A percentile compares a stretch with the other conserved stretches of the same genome.
These are phyloP conservation scores for Ditula angustiorana DNA, from an alignment of 2,888 invertebrate species.

Conservation along the genomic window DNA sequence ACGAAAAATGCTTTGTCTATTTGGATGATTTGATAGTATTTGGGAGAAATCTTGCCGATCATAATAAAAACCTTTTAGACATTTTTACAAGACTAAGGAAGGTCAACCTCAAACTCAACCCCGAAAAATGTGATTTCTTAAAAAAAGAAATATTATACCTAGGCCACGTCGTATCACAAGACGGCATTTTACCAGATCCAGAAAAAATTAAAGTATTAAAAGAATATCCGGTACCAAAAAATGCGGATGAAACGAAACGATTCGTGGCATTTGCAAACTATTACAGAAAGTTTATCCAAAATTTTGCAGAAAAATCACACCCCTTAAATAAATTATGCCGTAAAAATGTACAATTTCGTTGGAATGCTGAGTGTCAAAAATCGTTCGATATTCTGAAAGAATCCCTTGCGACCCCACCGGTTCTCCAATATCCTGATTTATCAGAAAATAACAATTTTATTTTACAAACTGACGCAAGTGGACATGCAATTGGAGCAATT, in stretches of 20 bases:
- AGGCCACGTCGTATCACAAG: no score
- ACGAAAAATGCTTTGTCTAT: conserved; percentile 16
- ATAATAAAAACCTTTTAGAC: conserved; percentile 2
- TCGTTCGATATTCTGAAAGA: conserved; percentile 5
- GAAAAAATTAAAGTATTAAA: no score
- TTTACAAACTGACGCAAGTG: no score
- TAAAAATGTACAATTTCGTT: conserved; percentile 1
- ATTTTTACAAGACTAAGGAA: background rate
- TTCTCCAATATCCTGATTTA: conserved; percentile 14
- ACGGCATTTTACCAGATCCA: no score
- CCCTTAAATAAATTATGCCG: background rate
- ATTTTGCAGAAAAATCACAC: conserved; percentile 7
- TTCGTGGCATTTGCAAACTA: no score
- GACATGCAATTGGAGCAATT: no score
- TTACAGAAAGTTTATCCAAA: background rate
- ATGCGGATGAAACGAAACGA: no score
- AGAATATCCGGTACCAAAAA: no score
- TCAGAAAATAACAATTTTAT: background rate
- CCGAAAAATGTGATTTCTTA: no score
- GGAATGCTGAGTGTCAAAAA: background rate
- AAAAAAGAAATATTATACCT: no score
- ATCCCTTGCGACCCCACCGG: background rate
- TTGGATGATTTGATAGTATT: no score
- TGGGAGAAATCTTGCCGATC: background rate
- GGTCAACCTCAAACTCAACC: conserved; percentile 6